A percentile compares a stretch with the other conserved stretches of the same genome.
phyloP scores from a whole-genome alignment of 2,888 invertebrate genomes.

The Catocala sponsa region DNA sequence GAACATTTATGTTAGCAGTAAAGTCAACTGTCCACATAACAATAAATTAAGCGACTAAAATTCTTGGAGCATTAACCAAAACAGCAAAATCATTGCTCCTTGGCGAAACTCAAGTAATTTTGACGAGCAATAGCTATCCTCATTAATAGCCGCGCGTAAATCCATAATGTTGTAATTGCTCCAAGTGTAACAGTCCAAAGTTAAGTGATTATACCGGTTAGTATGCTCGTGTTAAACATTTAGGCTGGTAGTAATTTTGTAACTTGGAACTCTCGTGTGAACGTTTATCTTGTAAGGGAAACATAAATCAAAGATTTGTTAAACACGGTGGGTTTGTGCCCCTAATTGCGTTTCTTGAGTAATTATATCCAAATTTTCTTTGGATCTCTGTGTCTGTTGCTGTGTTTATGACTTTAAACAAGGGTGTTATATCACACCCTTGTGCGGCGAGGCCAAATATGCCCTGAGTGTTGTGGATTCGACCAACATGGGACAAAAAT shows the following conservation, averaged over 20 bases:
- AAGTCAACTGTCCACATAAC: too few relatives aligned
- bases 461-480: too few relatives aligned
- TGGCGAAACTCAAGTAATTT: neutral
- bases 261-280: constrained; percentile 1
- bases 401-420: too few relatives aligned
- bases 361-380: too few relatives aligned
- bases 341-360: too few relatives aligned
- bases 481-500: too few relatives aligned
- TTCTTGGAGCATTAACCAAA: neutral
- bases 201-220: constrained; percentile 23
- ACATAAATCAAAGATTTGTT: constrained; percentile 17
- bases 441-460: too few relatives aligned
- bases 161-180: constrained; percentile 17
- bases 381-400: too few relatives aligned
- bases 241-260: constrained; percentile 13
- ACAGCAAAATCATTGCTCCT: neutral
- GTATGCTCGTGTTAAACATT: constrained; percentile 18
- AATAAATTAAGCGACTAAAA: too few relatives aligned
- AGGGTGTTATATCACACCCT: too few relatives aligned
- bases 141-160: constrained; percentile 20
- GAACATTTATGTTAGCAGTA: too few relatives aligned
- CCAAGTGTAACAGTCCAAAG: constrained; percentile 14
- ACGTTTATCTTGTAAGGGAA: constrained; percentile 18
- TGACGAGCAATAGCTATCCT: constrained; percentile 8
- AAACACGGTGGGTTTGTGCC: neutral